Conservation (phyloP, 2,888 invertebrate genomes). For the Tachina grossa region DNA sequence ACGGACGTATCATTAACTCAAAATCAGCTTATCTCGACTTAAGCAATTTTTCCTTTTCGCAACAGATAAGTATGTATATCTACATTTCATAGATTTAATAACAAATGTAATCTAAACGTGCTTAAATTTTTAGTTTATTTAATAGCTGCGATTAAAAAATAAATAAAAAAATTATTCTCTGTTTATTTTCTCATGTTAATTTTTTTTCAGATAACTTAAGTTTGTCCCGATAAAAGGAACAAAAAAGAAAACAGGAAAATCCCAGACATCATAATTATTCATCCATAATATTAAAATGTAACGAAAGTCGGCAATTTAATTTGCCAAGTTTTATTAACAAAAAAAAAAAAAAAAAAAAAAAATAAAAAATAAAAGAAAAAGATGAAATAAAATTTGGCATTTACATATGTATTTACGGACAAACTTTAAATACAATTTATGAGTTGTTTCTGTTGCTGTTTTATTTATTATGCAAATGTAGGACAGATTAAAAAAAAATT, state of each 20-base stretch:
- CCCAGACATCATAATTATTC: slow-evolving; percentile 23
- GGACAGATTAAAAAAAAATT: not conserved
- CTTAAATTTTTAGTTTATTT: slow-evolving; percentile 4
- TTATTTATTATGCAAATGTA: slow-evolving; percentile 36
- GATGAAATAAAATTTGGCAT: slow-evolving; percentile 43
- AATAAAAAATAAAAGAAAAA: not conserved
- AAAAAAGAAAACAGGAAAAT: not conserved
- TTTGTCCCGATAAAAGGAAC: slow-evolving; percentile 12
- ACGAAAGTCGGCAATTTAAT: slow-evolving; percentile 20
- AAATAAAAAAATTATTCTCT: not conserved
- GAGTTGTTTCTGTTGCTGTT: not conserved
- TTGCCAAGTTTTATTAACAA: slow-evolving; percentile 5
- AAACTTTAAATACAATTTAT: not conserved
- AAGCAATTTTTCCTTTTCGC: too few species aligned
- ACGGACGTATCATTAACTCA: too few species aligned
- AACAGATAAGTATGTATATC: too few species aligned
- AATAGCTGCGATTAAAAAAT: not conserved
- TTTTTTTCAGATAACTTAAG: not conserved
- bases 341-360: too few species aligned
- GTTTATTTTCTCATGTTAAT: not conserved
- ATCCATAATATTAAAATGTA: slow-evolving; percentile 10
- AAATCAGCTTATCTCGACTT: too few species aligned
- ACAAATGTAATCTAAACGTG: not conserved
- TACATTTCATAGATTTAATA: too few species aligned
- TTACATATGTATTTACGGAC: slow-evolving; percentile 50